Base-by-base conservation (phyloP, 2,113 vertebrate species). In the Ia io region DNA sequence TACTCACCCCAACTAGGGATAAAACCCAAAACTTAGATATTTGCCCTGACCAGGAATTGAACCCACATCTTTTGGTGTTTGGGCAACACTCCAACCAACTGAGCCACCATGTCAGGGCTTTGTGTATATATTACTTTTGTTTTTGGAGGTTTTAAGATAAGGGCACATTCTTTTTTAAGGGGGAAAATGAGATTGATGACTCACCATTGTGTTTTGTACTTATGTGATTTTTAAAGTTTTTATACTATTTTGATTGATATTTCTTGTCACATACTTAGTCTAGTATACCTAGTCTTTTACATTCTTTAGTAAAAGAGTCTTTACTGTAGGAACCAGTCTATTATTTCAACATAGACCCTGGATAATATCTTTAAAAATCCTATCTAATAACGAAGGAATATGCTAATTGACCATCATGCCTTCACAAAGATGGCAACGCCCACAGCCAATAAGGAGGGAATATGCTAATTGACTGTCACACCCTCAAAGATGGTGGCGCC, bases 161-260 rank as follows among this genome's bases (percentile, higher is more conserved):
- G 69, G 42, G 56, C 9, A 35, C 14, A 56, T 32, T 70, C 13
- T 9, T 69, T 74, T 86, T 49, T 69, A 77, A 83, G 83, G 49
- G 61, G 65, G 30, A 76, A 6, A 6, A 23, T 53, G n/a, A 56
- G 17, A 77, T 88, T 91, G 42, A 9, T 74, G 73, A 90, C 65
- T 59, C 14, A 37, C 13, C 13, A 30, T 49, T 79, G 0, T 86
- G 42, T 93, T 35, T 67, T 84, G 37, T 37, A 32, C 40, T 93
- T 87, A 13, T 40, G 35, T 42, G 73, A 79, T 88, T 73, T 86
- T 63, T 32, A 56, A 79, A 86, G 59, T 32, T 91, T 90, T 91
- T 77, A 18, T 83, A 63, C 30, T 91, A 76, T 70, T 76, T 93
- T 95, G 37, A n/a, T 73, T 78, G 53, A 56, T 23, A 80, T 82